Evolutionary conservation across 2,797 vertebrate species (phyloP).

Genomic region (Serranus cabrilla): DNA sequence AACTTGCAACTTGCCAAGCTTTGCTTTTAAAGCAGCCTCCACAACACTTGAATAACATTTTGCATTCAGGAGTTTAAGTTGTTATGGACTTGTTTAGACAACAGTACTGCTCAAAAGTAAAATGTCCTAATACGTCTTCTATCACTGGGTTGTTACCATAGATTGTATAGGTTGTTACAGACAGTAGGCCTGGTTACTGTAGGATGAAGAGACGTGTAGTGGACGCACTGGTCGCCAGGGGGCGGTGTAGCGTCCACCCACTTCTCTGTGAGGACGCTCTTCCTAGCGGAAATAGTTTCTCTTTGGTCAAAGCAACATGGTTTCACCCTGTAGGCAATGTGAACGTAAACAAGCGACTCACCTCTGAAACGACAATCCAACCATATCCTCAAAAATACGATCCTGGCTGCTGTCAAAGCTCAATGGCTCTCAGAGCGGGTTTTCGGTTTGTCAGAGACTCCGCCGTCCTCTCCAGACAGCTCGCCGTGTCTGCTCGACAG

Average conservation of each 20-base stretch:
- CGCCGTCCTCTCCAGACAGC: slow-evolving; percentile 25
- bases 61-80: too few relatives aligned
- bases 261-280: slow-evolving; percentile 32
- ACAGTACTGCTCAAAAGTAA: too few relatives aligned
- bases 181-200: too few relatives aligned
- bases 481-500: slow-evolving; percentile 16
- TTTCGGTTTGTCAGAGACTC: slow-evolving; percentile 53
- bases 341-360: slow-evolving; percentile 58
- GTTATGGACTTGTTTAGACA: too few relatives aligned
- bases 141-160: too few relatives aligned
- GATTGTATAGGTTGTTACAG: too few relatives aligned
- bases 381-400: accelerated
- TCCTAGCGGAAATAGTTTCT: slow-evolving; percentile 49
- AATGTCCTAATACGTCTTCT: too few relatives aligned
- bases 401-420: accelerated
- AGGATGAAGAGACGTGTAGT: neutral
- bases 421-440: slow-evolving; percentile 77
- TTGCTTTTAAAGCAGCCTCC: too few relatives aligned
- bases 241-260: slow-evolving; percentile 40
- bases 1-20: too few relatives aligned
- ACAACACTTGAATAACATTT: too few relatives aligned
- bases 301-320: slow-evolving; percentile 78
- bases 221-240: slow-evolving; percentile 49
- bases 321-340: slow-evolving; percentile 62
- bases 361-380: neutral